Evolutionary conservation across 2,888 invertebrate species (phyloP), one percentile per base, ranked within the genome.

Genomic region (Latheticus oryzae): DNA sequence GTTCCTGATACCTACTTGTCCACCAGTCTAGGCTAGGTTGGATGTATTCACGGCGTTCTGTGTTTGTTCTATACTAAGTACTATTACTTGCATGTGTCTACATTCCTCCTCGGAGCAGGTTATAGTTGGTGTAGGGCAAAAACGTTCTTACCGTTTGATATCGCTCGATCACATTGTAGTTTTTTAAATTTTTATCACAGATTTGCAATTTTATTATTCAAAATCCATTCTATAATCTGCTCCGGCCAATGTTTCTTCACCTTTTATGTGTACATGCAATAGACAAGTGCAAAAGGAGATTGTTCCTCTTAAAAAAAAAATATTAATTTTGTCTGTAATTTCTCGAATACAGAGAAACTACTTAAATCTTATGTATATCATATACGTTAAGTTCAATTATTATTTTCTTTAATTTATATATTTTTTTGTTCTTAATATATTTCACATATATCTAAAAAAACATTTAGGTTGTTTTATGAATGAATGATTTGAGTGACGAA

Each of bases 11-110:
- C 60, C 56, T 59, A 61, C 60, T 61, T 68, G 76, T 76, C 76
- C 76, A 76, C 76, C 76, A 74, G 76, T 73, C 76, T 74, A 73
- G 75, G 74, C 75, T 73, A 73, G 76, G 74, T 75, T 68, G 73
- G 73, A 74, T 73, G 69, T 73, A 73, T 71, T 74, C 72, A 73
- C 68, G 67, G 67, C 69, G 68, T 70, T 70, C 64, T 68, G 63
- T 68, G 67, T 70, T 67, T 64, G 58, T 68, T 48, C 61, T 54
- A 59, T 64, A 61, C 63, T 55, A 58, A 55, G 57, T 52, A 52
- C 61, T 70, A n/a, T n/a, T n/a, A 67, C 63, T 72, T 71, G 72
- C 73, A 73, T 73, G 73, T 75, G 68, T 70, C 69, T 73, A 74
- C 74, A 75, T 75, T 75, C 73, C 75, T 73, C 68, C 63, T 60